Evolutionary conservation across 2,797 vertebrate genomes (phyloP), one percentile per base, ranked within the genome.

Genomic region (Typhlichthys eigenmanni): DNA sequence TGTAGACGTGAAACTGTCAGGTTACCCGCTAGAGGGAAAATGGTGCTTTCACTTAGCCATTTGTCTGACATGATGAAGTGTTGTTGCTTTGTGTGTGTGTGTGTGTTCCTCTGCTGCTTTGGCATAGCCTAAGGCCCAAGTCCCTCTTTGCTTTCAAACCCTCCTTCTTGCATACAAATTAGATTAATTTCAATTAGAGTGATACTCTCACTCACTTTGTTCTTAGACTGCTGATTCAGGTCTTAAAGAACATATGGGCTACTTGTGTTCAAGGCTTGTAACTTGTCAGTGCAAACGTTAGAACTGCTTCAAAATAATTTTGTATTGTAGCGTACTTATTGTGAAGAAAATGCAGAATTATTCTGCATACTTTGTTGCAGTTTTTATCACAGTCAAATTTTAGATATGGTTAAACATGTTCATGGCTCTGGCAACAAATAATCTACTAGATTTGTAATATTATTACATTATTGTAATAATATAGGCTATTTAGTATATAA

Each of bases 91-190:
- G 3, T 24, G 66, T 62, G 74, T 59, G 19, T 88, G 82, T 89
- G 78, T 87, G 83, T 85, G 56, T 75, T 66, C 58, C 77, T 67
- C 46, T 71, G 59, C 13, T 58, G 74, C 64, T 46, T 47, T 58
- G n/a, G 47, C 53, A 56, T 45, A 72, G 71, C 73, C 73, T 73
- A 50, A 72, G 69, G 74, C 74, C 69, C 29, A 79, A 87, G 84
- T 80, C 81, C 75, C 62, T 65, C 65, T 24, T 80, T 83, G 72
- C 73, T 76, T 24, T 52, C 14, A 47, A 17, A 69, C 63, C 70
- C 32, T 13, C 54, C 67, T 80, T 69, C 79, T 62, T 78, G 68
- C 88, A 90, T 89, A 88, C 83, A 83, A 88, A 91, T 87, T 61
- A 90, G 82, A 65, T 78, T 59, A 16, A 24, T 69, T 80, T 88